These are phyloP conservation scores for Camponotus fellah DNA, from an alignment of 2,888 invertebrate genomes.

Conservation along the genomic window DNA sequence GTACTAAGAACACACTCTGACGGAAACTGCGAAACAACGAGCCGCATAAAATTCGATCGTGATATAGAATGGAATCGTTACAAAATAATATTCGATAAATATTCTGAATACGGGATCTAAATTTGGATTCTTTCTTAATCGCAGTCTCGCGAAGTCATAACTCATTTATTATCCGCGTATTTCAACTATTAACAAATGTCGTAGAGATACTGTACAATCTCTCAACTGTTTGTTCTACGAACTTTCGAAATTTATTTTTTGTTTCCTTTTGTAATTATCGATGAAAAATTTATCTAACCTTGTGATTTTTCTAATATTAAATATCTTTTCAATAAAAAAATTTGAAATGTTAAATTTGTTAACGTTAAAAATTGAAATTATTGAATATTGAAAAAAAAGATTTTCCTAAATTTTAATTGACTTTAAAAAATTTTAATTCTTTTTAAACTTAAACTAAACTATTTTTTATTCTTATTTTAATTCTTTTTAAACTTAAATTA, in stretches of 20 bases:
- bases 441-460: background rate
- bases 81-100: slow-evolving; percentile 29
- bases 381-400: background rate
- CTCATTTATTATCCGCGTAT: background rate
- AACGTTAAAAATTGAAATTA: background rate
- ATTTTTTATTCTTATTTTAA: background rate
- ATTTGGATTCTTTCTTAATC: slow-evolving; percentile 28
- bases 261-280: background rate
- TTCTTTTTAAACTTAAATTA: background rate
- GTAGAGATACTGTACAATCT: background rate
- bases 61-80: slow-evolving; percentile 11
- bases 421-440: background rate
- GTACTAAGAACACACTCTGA: slow-evolving; percentile 39
- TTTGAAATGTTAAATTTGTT: background rate
- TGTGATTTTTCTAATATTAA: background rate
- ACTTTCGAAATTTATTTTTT: background rate
- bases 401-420: background rate
- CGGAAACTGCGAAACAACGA: slow-evolving; percentile 33
- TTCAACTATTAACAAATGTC: background rate
- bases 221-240: background rate
- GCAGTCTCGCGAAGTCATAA: background rate
- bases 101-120: background rate
- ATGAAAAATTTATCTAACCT: slow-evolving; percentile 2
- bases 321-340: background rate
- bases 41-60: slow-evolving; percentile 2